phyloP scores from a whole-genome alignment of 2,888 invertebrate species.

The Drosophila fungiperda region DNA sequence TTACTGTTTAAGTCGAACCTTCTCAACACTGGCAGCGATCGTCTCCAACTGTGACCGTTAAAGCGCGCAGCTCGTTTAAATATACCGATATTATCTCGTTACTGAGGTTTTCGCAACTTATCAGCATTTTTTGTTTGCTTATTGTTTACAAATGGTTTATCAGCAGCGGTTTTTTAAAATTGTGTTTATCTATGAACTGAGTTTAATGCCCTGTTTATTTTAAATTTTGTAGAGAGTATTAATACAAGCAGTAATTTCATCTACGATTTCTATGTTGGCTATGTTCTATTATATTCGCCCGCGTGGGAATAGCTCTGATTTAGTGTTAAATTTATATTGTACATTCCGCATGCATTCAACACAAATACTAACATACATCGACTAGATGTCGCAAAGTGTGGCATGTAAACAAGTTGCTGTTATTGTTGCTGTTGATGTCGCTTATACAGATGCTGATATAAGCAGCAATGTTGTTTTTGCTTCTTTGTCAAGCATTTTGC shows the following conservation, averaged over 20 bases:
- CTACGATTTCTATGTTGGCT: conserved; percentile 2
- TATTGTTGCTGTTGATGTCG: conserved; percentile 14
- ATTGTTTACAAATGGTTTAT: conserved; percentile 33
- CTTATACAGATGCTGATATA: conserved; percentile 25
- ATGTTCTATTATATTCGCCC: conserved; percentile 1
- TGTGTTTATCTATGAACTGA: conserved; percentile 36
- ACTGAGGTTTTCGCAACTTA: conserved; percentile 41
- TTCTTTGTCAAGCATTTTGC: conserved; percentile 13
- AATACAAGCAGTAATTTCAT: not conserved
- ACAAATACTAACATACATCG: not conserved
- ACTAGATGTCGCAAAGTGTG: conserved; percentile 38
- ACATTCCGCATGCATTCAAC: conserved; percentile 66
- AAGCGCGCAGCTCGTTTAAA: conserved; percentile 49
- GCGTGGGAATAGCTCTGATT: conserved; percentile 6
- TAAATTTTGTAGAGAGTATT: not conserved
- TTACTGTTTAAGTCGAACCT: conserved; percentile 26
- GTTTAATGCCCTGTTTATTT: conserved; percentile 1
- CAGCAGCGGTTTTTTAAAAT: conserved; percentile 30
- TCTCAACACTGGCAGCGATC: conserved; percentile 58
- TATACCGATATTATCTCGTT: conserved; percentile 41
- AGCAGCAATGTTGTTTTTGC: conserved; percentile 31
- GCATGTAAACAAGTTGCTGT: conserved; percentile 62
- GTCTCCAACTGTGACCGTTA: conserved; percentile 44
- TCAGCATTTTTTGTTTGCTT: conserved; percentile 28
- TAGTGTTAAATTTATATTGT: conserved; percentile 38